Evolutionary conservation across 2,113 vertebrate genomes (phyloP), one percentile per base, ranked within the genome.

Genomic region (Donacobius atricapilla): DNA sequence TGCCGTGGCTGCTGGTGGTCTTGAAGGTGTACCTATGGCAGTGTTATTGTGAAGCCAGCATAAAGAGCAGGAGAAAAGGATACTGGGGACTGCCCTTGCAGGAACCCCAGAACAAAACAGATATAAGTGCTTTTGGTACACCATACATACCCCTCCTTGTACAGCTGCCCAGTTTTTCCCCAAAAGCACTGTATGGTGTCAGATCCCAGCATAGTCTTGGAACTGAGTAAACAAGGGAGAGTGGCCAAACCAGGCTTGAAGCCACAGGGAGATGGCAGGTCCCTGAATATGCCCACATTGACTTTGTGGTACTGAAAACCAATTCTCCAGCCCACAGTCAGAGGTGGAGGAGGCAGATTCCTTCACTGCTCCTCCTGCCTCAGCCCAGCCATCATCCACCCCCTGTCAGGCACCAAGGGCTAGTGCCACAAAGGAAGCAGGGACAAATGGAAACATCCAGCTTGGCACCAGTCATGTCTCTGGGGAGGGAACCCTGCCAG

Each of bases 391-490:
- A 56, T 10, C 45, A 58, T 9, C 35, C 42, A 83, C 68, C 50
- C 71, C 50, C 27, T 9, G 13, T 21, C 20, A 96, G 83, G 83
- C 92, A 96, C 60, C 24, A 24, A 56, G 72, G 87, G 71, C 79
- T 90, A 70, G 35, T 54, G 79, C 71, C 27, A 0, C 86, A 92
- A 76, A 94, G 84, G 93, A 97, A 96, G 75, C 0, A 0, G 61
- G 65, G 78, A 91, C 89, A 93, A 96, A 93, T 61, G 81, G 89
- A 95, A 96, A 95, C 87, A 91, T 90, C 82, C 66, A 96, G 78
- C 84, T 85, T 96, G 95, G 91, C 91, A 84, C 23, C 6, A 2
- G 47, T 6, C 44, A 15, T 7, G 42, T 51, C 84, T 87, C 45
- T 45, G n/a, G 61, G 77, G 16, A 89, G 31, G 84, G 82, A 96